A percentile compares a stretch with the other conserved stretches of the same genome.
phyloP scores from a whole-genome alignment of 2,113 vertebrate genomes.

The Rhombomys opimus region DNA sequence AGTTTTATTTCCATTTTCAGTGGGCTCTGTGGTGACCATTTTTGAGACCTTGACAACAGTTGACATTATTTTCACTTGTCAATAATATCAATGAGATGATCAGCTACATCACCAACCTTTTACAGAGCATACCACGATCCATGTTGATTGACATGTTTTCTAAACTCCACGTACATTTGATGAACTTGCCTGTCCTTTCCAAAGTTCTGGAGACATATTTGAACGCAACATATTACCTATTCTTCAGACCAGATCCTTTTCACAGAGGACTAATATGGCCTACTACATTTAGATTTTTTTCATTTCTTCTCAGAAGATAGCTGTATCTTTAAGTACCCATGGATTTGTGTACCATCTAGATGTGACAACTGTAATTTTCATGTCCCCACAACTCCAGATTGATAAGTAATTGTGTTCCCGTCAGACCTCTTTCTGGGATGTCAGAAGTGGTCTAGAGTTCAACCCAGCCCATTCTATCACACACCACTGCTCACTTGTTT shows the following conservation, averaged over 20 bases:
- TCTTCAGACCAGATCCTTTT: not conserved
- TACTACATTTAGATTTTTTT: not conserved
- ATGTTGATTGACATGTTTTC: not conserved
- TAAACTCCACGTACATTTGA: not conserved
- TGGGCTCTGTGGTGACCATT: not conserved
- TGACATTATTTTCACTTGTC: not conserved
- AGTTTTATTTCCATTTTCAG: not conserved
- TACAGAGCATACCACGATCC: not conserved
- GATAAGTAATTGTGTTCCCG: not conserved
- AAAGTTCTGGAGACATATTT: not conserved
- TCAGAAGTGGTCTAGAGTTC: not conserved
- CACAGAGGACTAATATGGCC: not conserved
- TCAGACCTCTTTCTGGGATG: not conserved
- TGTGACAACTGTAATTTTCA: not conserved
- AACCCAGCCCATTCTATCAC: accelerated
- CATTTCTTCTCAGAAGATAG: not conserved
- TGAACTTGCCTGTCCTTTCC: not conserved
- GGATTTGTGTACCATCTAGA: not conserved
- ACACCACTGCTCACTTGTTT: not conserved
- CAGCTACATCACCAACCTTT: not conserved
- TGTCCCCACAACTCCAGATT: not conserved
- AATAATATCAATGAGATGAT: not conserved
- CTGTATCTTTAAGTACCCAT: not conserved
- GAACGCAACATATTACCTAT: no score
- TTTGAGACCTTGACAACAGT: not conserved